These are phyloP conservation scores for Ctenopoma multispine DNA, from an alignment of 2,797 vertebrate genomes.

Conservation along the genomic window DNA sequence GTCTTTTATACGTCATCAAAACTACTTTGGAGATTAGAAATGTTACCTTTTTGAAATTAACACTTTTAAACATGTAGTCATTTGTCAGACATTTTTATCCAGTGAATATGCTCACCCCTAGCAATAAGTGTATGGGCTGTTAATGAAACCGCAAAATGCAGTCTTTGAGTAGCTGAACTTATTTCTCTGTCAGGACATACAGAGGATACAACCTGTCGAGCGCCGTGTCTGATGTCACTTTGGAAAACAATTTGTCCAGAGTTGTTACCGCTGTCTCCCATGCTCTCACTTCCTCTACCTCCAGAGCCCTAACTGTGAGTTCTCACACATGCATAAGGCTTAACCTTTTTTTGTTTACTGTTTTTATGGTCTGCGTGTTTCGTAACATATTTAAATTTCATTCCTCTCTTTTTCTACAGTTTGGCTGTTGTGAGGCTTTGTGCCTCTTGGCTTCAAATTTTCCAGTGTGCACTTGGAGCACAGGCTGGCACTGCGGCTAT, in stretches of 20 bases:
- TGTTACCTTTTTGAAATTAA: too few species aligned
- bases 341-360: background rate
- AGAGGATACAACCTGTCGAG: slow-evolving; percentile 92
- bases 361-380: background rate
- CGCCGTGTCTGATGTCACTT: slow-evolving; percentile 88
- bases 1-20: background rate
- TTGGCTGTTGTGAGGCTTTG: slow-evolving; percentile 97
- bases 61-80: background rate
- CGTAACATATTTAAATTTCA: background rate
- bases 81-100: too few species aligned
- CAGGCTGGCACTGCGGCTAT: slow-evolving; percentile 97
- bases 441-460: slow-evolving; percentile 91
- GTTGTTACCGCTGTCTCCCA: slow-evolving; percentile 92
- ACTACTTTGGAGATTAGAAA: too few species aligned
- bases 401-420: slow-evolving; percentile 76
- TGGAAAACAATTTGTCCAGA: slow-evolving; percentile 97
- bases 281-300: slow-evolving; percentile 91
- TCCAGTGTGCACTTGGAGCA: slow-evolving; percentile 93
- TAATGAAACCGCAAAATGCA: background rate
- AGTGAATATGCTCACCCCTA: too few species aligned
- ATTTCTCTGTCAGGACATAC: slow-evolving; percentile 86
- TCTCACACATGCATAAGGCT: background rate
- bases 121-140: too few species aligned
- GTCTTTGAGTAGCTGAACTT: background rate
- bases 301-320: slow-evolving; percentile 92